Evolutionary conservation across 2,888 invertebrate species (phyloP), one percentile per base, ranked within the genome.

Genomic region (Campopleginae sp.): DNA sequence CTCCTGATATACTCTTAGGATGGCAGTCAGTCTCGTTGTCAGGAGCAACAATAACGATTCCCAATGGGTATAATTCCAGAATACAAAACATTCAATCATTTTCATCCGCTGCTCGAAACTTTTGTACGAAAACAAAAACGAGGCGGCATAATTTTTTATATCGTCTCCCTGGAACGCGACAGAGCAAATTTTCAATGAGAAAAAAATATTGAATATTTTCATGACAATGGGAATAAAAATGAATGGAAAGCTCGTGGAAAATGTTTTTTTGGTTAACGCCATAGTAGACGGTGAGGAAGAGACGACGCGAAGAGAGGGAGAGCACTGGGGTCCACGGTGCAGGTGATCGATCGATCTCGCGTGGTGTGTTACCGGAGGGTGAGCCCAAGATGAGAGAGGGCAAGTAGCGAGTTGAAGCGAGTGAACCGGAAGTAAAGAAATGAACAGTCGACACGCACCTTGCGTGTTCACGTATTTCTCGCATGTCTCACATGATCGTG

Each of bases 381-480:
- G 54, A 76, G 76, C n/a, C n/a, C 12, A 14, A 51, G 65, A 51
- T 12, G 23, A 38, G 38, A 27, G 65, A 38, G 76, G 46, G 33
- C 54, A 68, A 23, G 38, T 38, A 33, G 2, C n/a, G n/a, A 10
- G 42, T 65, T 27, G n/a, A 17, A 76, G 61, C 75, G 76, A 70
- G 14, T 76, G 14, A 75, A 70, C 61, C 70, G 81, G 81, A 81
- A 81, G 86, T 51, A 44, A 72, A 85, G 82, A 82, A 86, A 84
- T 86, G 86, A 85, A 80, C 86, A 86, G 80, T 82, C 82, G 74
- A 38, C 85, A 82, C 82, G 86, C 86, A 85, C 77, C 61, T 51
- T 58, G 42, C 80, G 44, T 76, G 46, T 58, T 76, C 66, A 66
- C 79, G 48, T 84, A 76, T 63, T 76, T 76, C 63, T 76, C 75